Base-by-base conservation (phyloP, 2,113 vertebrate genomes). In the Psophia crepitans region DNA sequence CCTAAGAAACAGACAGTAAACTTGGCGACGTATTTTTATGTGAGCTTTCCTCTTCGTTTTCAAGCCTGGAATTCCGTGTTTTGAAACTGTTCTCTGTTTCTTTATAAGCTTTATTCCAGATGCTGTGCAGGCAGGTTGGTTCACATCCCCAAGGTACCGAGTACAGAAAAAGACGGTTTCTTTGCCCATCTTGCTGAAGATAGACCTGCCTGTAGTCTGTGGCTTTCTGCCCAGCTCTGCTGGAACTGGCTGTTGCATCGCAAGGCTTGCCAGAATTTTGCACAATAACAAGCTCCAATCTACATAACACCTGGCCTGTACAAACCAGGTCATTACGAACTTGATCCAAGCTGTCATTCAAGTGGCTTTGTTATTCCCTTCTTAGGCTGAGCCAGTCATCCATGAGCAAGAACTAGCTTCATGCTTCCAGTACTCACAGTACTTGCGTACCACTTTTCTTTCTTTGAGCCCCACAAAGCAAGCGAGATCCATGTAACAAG, bases 291-390 rank as follows among this genome's bases (percentile, higher is more conserved):
- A 98, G 94, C 97, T 98, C 95, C 97, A 97, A 97, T 98, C 97
- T 98, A 97, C 98, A 97, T 97, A 98, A 98, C 97, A 98, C 98
- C 97, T 98, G 98, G 98, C 98, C 98, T 97, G 97, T 98, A 98
- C 96, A 98, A 97, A 98, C 97, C 96, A 97, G 97, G 96, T 97
- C 97, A 98, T 98, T 98, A 98, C 93, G 96, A 98, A 97, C 96
- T 92, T 97, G 96, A 96, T 98, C 97, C 98, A 98, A 98, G 80
- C 97, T 98, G 97, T 97, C 97, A 97, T 95, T 97, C 96, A 97
- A 87, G 95, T 65, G 17, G 75, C 94, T 98, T 98, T 98, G 96
- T 97, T 97, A 96, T 98, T 98, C 97, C 87, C 87, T 92, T 90
- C 93, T 95, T 97, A 91, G 86, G 91, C 44, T 48, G 80, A 93